Percentiles rank a stretch among this genome's conserved stretches.
Conservation (phyloP, 2,113 vertebrate genomes). For the Gnathonemus echidnorhynchus region DNA sequence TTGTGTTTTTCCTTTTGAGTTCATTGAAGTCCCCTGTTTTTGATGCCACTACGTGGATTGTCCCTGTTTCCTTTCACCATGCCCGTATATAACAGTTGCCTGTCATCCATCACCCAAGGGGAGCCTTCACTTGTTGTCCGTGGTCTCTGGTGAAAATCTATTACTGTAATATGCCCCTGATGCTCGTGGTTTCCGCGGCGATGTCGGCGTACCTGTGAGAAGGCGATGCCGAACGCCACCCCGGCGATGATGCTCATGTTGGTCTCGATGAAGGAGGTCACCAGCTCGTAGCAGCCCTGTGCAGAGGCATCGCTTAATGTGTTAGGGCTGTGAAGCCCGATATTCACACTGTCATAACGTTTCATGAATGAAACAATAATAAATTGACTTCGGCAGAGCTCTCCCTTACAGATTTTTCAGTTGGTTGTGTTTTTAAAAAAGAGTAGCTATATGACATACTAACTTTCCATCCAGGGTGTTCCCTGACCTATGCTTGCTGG, state of each 20-base stretch:
- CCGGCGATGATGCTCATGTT: slow-evolving; percentile 97
- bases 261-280: slow-evolving; percentile 89
- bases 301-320: slow-evolving; percentile 28
- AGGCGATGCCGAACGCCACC: slow-evolving; percentile 90
- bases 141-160: background rate
- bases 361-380: background rate
- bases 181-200: background rate
- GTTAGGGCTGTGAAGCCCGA: background rate
- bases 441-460: background rate
- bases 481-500: background rate
- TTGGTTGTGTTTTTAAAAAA: background rate
- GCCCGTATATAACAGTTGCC: background rate
- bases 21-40: background rate
- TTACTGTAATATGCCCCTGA: background rate
- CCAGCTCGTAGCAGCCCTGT: slow-evolving; percentile 91
- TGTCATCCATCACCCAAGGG: background rate
- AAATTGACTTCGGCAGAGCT: background rate
- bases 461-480: background rate
- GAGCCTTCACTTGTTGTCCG: background rate
- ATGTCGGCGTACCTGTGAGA: slow-evolving; percentile 77
- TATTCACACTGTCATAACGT: background rate
- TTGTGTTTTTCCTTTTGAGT: background rate
- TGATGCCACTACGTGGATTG: background rate
- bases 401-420: background rate
- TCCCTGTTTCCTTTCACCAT: background rate